Evolutionary conservation across 64 coral and sea anemone genomes (phyloP).

Genomic region (Actinia equina): DNA sequence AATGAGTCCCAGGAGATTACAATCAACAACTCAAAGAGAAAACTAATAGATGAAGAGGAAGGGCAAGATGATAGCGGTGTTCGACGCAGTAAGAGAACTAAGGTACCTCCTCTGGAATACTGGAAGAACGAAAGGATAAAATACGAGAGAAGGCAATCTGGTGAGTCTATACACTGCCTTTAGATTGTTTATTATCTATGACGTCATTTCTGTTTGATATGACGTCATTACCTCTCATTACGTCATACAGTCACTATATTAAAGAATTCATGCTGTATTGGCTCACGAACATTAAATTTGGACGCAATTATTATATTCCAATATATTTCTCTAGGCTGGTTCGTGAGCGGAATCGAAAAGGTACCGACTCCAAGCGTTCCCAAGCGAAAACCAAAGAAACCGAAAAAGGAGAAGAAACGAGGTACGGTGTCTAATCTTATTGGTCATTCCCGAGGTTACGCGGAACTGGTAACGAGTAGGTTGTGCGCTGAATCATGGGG

Average conservation of each 20-base stretch:
- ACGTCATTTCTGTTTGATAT: background rate
- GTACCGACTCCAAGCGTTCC: conserved; percentile 38
- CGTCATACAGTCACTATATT: background rate
- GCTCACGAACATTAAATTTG: background rate
- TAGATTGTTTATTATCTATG: background rate
- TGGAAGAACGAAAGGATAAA: conserved; percentile 93
- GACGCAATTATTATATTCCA: background rate
- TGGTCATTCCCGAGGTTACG: too few relatives aligned
- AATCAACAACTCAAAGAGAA: conserved; percentile 5
- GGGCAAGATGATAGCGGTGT: background rate
- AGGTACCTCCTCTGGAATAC: conserved; percentile 65
- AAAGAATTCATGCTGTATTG: too few relatives aligned
- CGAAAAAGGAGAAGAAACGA: conserved; percentile 8
- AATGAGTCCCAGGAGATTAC: conserved; percentile 49
- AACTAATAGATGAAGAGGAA: background rate
- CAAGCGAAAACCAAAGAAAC: conserved; percentile 3
- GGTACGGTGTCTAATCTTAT: background rate
- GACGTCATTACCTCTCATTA: background rate
- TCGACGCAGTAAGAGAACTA: conserved; percentile 60
- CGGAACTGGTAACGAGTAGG: too few relatives aligned
- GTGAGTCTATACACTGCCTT: conserved; percentile 3
- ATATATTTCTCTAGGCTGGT: conserved; percentile 27
- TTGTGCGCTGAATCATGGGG: too few relatives aligned
- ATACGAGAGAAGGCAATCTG: conserved; percentile 82
- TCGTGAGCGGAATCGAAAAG: conserved; percentile 32